A percentile compares a stretch with the other conserved stretches of the same genome.
Evolutionary conservation across 1,140 invertebrate species (phyloP).

Genomic region (Parasteatoda tepidariorum): DNA sequence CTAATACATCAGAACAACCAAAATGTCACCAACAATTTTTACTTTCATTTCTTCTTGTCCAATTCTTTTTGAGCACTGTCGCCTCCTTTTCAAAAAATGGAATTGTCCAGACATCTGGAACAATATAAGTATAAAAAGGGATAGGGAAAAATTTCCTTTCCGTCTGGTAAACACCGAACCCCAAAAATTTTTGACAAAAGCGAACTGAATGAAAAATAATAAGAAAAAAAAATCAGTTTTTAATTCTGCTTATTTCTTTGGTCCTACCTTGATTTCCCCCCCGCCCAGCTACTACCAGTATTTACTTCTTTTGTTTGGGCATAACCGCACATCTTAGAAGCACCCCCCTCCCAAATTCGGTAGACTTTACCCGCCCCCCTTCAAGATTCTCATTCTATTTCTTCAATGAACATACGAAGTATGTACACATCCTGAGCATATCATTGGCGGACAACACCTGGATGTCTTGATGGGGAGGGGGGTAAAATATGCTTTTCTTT

Average conservation of each 20-base stretch:
- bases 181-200: constrained; percentile 27
- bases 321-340: constrained; percentile 6
- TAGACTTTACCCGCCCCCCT: background rate
- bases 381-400: background rate
- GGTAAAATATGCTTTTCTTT: constrained; percentile 1
- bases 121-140: background rate
- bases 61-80: background rate
- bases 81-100: background rate
- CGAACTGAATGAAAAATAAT: background rate
- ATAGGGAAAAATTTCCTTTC: background rate
- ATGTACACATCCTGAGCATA: background rate
- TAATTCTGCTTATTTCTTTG: constrained; percentile 43
- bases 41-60: background rate
- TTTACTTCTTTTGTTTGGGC: constrained; percentile 35
- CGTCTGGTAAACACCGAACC: background rate
- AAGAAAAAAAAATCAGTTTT: constrained; percentile 5
- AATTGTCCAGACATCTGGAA: background rate
- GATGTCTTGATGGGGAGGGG: constrained; percentile 28
- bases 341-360: too few species aligned
- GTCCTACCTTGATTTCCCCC: too few species aligned
- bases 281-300: background rate
- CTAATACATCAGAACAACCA: too few species aligned
- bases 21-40: too few species aligned
- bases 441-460: constrained; percentile 20
- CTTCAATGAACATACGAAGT: background rate